These are phyloP conservation scores for Cheirogaleus medius DNA, from an alignment of 2,113 vertebrate species.

Conservation along the genomic window DNA sequence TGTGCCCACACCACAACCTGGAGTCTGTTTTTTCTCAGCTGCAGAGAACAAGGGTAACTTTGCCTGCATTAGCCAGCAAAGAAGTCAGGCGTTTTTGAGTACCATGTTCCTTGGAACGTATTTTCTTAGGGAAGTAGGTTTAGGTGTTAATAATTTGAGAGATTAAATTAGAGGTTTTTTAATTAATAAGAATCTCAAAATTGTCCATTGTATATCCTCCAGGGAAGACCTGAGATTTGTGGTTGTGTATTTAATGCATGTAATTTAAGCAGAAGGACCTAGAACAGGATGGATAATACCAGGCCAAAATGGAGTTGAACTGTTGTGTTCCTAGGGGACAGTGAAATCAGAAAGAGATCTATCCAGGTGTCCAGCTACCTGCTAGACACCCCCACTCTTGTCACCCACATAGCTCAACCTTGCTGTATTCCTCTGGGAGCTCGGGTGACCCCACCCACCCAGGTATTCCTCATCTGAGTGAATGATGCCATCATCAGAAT, in stretches of 20 bases:
- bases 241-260: neutral
- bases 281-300: neutral
- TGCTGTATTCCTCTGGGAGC: neutral
- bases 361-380: neutral
- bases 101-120: accelerated
- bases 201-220: neutral
- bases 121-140: neutral
- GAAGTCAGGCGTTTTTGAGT: neutral
- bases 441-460: no score
- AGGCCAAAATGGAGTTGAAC: neutral
- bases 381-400: neutral
- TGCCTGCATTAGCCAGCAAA: accelerated
- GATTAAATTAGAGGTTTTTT: neutral
- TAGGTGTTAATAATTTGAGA: neutral
- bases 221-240: neutral
- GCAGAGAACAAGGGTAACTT: accelerated
- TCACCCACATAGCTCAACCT: neutral
- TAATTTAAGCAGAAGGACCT: neutral
- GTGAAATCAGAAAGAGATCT: neutral
- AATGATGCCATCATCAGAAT: neutral
- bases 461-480: no score
- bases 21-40: neutral
- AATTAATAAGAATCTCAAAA: neutral
- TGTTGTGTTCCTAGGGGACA: neutral
- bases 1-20: neutral